Percentiles rank a stretch among this genome's conserved stretches.
Conservation (phyloP, 2,113 vertebrate species). For the Zosterops pallidus region DNA sequence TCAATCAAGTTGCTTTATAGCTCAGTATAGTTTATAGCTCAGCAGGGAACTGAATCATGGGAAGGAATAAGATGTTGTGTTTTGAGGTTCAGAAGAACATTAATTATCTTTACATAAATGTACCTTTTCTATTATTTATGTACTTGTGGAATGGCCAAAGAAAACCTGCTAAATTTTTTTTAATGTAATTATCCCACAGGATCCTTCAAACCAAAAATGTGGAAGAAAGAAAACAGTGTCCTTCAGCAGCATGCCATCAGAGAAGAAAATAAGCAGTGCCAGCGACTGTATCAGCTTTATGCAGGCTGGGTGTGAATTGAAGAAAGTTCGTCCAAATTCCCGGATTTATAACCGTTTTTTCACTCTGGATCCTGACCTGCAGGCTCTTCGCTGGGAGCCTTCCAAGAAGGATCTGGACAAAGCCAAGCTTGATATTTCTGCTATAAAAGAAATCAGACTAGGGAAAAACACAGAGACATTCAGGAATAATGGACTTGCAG, state of each 20-base stretch:
- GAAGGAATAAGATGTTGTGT: background rate
- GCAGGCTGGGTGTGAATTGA: conserved; percentile 96
- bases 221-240: conserved; percentile 96
- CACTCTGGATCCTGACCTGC: conserved; percentile 90
- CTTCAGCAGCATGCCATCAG: conserved; percentile 98
- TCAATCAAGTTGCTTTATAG: background rate
- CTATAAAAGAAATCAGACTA: conserved; percentile 90
- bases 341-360: conserved; percentile 96
- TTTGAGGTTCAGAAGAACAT: background rate
- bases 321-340: conserved; percentile 94
- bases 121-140: background rate
- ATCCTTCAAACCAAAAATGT: conserved; percentile 90
- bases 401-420: conserved; percentile 96
- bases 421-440: conserved; percentile 89
- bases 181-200: conserved; percentile 74
- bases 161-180: background rate
- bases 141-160: background rate
- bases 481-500: conserved; percentile 89
- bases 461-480: conserved; percentile 98
- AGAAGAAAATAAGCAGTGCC: conserved; percentile 97
- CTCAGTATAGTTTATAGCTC: background rate
- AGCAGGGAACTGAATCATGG: background rate
- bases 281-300: conserved; percentile 96
- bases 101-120: background rate
- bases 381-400: conserved; percentile 95